phyloP scores from a whole-genome alignment of 2,797 vertebrate genomes.

The Argya squamiceps region DNA sequence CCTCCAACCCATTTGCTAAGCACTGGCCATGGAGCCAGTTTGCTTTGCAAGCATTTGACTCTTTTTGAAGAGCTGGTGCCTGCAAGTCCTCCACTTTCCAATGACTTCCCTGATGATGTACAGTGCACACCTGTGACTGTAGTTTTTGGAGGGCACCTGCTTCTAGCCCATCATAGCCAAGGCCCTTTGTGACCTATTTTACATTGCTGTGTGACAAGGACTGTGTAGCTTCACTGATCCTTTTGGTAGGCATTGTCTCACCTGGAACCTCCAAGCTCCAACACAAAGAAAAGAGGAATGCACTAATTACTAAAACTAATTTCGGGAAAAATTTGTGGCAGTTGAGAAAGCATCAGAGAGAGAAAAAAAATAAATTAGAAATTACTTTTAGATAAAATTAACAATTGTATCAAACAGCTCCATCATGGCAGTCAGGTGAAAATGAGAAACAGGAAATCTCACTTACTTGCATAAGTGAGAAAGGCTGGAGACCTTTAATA shows the following conservation, averaged over 20 bases:
- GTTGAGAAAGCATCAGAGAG: neutral
- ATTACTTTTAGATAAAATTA: neutral
- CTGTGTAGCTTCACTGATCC: neutral
- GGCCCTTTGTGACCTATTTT: neutral
- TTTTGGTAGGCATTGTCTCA: neutral
- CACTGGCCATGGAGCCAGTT: neutral
- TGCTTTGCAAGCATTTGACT: neutral
- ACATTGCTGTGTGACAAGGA: neutral
- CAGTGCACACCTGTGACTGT: neutral
- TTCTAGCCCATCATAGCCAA: neutral
- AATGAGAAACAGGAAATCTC: conserved; percentile 57
- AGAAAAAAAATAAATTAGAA: neutral
- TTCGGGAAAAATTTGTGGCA: neutral
- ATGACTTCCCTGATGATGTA: neutral
- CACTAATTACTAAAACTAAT: neutral
- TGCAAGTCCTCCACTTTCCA: neutral
- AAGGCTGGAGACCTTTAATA: neutral
- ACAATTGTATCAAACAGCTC: neutral
- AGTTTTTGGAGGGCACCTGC: neutral
- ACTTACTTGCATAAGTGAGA: conserved; percentile 42
- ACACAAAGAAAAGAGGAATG: neutral
- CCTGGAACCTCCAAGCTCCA: neutral
- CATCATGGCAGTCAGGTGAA: neutral
- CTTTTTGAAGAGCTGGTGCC: neutral
- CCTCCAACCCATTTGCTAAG: neutral